These are phyloP conservation scores for Aelia acuminata DNA, from an alignment of 2,888 invertebrate genomes.

Conservation along the genomic window DNA sequence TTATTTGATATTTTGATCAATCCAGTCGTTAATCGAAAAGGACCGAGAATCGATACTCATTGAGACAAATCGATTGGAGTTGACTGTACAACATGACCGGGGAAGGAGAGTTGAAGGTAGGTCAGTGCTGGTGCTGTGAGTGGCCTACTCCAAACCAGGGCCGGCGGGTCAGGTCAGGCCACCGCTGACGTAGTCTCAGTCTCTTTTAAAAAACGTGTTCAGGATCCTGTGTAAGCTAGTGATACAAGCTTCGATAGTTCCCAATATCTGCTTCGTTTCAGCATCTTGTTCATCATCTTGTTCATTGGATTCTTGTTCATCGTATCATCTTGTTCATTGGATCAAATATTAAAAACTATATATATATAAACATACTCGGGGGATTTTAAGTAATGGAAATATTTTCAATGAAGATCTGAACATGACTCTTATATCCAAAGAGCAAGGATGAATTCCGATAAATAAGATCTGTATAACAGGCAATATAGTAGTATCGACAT, in stretches of 20 bases:
- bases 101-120: neutral
- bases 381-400: no score
- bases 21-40: no score
- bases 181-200: neutral
- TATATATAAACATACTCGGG: no score
- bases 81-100: neutral
- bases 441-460: no score
- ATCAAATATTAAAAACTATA: neutral
- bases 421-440: no score
- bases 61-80: neutral
- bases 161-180: neutral
- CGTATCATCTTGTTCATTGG: neutral
- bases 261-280: neutral
- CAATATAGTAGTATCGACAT: no score
- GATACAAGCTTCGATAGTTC: neutral
- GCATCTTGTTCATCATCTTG: neutral
- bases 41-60: no score
- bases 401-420: no score
- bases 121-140: neutral
- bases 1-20: no score
- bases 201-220: neutral
- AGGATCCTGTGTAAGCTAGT: neutral
- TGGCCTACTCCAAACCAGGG: neutral
- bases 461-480: no score
- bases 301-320: neutral